Base-by-base conservation (phyloP, 2,113 vertebrate genomes). In the Trichomycterus rosablanca region DNA sequence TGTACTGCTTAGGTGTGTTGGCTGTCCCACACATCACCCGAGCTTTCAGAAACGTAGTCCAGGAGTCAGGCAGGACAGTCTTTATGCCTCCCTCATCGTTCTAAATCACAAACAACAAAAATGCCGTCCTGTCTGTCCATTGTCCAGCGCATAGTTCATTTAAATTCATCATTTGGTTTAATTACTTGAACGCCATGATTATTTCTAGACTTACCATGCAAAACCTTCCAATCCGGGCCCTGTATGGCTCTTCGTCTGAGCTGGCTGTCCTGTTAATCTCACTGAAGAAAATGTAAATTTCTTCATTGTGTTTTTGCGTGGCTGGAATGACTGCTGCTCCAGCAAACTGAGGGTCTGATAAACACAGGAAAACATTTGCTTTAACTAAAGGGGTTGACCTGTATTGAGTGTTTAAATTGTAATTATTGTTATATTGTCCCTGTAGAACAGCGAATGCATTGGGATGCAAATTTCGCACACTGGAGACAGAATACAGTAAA, bases 251-350 rank as follows among this genome's bases (percentile, higher is more conserved):
- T 62, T 87, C 85, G 4, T 89, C 88, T 67, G 86, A 64, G 28
- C 70, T 55, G 26, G 79, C 82, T 0, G 84, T 82, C 30, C 79
- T 79, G 76, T 91, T 89, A 62, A 85, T 12, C 67, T 90, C 88
- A 1, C 82, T 90, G 79, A 89, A 91, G 79, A 91, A 88, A 77
- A 91, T 88, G 62, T 89, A 90, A 26, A 90, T 83, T 72, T 89
- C 88, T 15, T 88, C 84, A 59, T 85, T 86, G 70, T 54, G 61
- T 59, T 79, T 83, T 0, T 72, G 42, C 0, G 67, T 39, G 1
- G 80, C 72, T 0, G 83, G 83, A 49, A 90, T 84, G 9, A 88
- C 62, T 15, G 87, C 79, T 0, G 86, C 85, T 0, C 88, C 87
- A 0, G 85, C 86, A 71, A 90, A 91, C 67, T 88, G 84, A 0